Base-by-base conservation (phyloP, 2,888 invertebrate species). In the Steinernema carpocapsae region DNA sequence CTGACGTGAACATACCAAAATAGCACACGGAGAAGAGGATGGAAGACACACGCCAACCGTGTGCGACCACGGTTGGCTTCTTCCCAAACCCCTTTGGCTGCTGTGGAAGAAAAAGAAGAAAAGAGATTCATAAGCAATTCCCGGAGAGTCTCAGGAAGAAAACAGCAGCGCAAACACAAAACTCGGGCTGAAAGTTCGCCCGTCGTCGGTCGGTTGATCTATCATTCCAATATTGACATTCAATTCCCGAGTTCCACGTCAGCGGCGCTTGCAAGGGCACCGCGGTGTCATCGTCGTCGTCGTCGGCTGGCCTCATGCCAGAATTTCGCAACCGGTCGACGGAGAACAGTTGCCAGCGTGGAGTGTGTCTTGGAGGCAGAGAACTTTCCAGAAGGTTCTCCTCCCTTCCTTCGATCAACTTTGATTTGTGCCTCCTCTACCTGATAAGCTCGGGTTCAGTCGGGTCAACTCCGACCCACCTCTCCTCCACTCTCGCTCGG, bases 171-270 rank as follows among this genome's bases (percentile, higher is more conserved):
- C 51, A 51, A 51, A 51, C 51, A 51, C 6, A 51, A 19, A 10
- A 51, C 14, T 51, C 51, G 6, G 14, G 19, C 51, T 17, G 12
- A 19, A 51, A n/a, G 56, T 56, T 26, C 56, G n/a, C 6, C 26
- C 24, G 56, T 6, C 56, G 24, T 43, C 43, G 43, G 10, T 24
- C 56, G 56, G 2, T 19, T 26, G 56, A 56, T 56, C 56, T 56
- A 22, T 56, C 56, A 56, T 56, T 56, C 26, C 22, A 56, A 56
- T 56, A 56, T 56, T 56, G 56, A 56, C 56, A 56, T 56, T 56
- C 24, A 56, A 56, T 56, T 56, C 56, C 56, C 56, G 56, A 56
- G 24, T 56, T 56, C 56, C 56, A 56, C 56, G 56, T 56, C 56
- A 56, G 56, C 56, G 12, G 43, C 51, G 19, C 10, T 22, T 10